phyloP scores from a whole-genome alignment of 2,888 invertebrate genomes.

The Andrena marginata region DNA sequence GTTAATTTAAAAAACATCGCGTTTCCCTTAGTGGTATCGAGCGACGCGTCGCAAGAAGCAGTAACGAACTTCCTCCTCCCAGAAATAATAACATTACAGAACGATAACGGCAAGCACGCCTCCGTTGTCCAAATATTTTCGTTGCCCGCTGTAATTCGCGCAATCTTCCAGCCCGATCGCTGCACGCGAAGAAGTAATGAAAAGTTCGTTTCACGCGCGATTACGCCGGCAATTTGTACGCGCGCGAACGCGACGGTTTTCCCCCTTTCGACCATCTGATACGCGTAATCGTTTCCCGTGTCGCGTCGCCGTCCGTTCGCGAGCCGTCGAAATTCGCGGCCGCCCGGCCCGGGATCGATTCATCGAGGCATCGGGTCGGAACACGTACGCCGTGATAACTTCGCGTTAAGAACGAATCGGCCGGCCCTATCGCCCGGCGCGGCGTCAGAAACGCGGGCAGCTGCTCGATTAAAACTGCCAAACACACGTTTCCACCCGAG shows the following conservation, averaged over 20 bases:
- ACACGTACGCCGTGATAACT: constrained; percentile 22
- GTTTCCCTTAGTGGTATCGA: not conserved
- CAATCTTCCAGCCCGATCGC: constrained; percentile 17
- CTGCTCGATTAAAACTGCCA: constrained; percentile 56
- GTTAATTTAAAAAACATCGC: no score
- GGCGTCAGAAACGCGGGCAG: constrained; percentile 43
- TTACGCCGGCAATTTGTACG: constrained; percentile 18
- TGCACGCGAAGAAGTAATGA: constrained; percentile 33
- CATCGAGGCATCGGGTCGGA: constrained; percentile 16
- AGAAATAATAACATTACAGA: not conserved
- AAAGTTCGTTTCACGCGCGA: constrained; percentile 37
- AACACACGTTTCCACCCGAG: constrained; percentile 43
- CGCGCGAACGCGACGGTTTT: constrained; percentile 1
- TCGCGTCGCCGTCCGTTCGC: not conserved
- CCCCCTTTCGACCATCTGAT: constrained; percentile 1
- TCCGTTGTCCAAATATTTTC: constrained; percentile 17
- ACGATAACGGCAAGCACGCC: not conserved
- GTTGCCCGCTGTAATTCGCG: constrained; percentile 15
- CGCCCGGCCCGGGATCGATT: constrained; percentile 29
- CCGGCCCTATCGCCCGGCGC: constrained; percentile 23
- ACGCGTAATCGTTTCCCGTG: constrained; percentile 9
- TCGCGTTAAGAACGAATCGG: constrained; percentile 52
- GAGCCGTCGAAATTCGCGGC: constrained; percentile 11
- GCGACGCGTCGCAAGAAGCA: not conserved
- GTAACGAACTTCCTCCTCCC: not conserved